These are phyloP conservation scores for Gadus macrocephalus DNA, from an alignment of 2,113 vertebrate genomes.

Conservation along the genomic window DNA sequence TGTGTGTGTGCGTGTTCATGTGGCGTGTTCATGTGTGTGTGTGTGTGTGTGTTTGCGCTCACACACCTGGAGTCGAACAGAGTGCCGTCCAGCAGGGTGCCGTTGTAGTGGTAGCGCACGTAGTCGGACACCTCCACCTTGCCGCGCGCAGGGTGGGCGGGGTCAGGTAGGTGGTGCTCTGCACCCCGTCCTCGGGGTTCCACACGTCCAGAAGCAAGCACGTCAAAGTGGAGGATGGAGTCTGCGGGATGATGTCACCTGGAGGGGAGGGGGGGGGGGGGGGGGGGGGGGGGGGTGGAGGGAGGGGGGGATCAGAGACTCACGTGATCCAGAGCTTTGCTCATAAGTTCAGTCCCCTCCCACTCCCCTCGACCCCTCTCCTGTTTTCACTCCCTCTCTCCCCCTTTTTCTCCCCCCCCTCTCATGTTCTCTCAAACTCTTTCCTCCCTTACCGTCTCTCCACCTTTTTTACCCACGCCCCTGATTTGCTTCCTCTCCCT, in stretches of 20 bases:
- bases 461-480: neutral
- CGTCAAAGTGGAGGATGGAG: conserved; percentile 90
- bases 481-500: neutral
- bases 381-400: neutral
- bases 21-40: neutral
- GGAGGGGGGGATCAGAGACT: neutral
- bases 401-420: no score
- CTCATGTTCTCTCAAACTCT: no score
- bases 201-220: conserved; percentile 94
- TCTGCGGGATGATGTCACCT: conserved; percentile 88
- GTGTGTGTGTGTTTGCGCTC: neutral
- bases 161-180: conserved; percentile 82
- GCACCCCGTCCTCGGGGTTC: conserved; percentile 86
- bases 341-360: neutral
- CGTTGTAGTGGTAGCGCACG: conserved; percentile 95
- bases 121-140: conserved; percentile 93
- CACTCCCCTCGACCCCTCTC: neutral
- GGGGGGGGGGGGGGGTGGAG: neutral
- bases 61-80: conserved; percentile 94
- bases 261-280: neutral
- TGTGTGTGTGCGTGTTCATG: neutral
- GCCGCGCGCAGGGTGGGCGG: conserved; percentile 80
- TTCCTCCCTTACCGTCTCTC: neutral
- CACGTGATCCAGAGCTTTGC: neutral
- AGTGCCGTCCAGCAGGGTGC: conserved; percentile 92